Evolutionary conservation across 2,113 vertebrate species (phyloP), one percentile per base, ranked within the genome.

Genomic region (Henicopernis longicauda): DNA sequence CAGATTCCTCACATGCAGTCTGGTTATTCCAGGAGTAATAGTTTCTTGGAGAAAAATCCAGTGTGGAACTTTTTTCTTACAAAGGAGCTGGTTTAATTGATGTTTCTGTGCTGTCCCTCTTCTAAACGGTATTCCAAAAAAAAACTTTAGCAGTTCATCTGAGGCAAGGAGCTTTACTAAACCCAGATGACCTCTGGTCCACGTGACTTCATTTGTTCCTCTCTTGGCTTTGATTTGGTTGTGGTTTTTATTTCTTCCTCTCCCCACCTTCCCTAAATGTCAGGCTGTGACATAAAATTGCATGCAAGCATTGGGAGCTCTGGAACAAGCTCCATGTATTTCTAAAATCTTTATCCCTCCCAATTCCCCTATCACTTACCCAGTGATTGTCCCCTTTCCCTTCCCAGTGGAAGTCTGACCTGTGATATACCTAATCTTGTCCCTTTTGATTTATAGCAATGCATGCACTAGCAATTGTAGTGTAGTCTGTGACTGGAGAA

Each of bases 201-300:
- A 98, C 96, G 96, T 98, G 97, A 98, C 95, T 97, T 98, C 97
- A 98, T 97, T 96, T 94, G 96, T 98, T 98, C 96, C 97, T 79
- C 97, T 97, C 98, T 98, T 98, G 98, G 96, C 88, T 86, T 93
- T 96, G 63, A 96, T 94, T 93, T 95, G 96, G 95, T 97, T 96
- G 96, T 90, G 91, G 62, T 87, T 93, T 92, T 89, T 88, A 86
- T 82, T 97, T 95, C 96, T 97, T 96, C 94, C 97, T 86, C 86
- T 95, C 94, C 96, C 91, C 83, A 95, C 93, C 95, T 97, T 97
- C 93, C 96, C 97, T 94, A 81, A 96, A 78, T 95, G 97, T 97
- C 94, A 94, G 89, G 94, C 96, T 98, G 96, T 97, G 97, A 92
- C 80, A 76, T 83, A 76, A 96, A 97, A 96, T 71, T 96, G 98